These are phyloP conservation scores for Anticlea derivata DNA, from an alignment of 2,888 invertebrate species.

Conservation along the genomic window DNA sequence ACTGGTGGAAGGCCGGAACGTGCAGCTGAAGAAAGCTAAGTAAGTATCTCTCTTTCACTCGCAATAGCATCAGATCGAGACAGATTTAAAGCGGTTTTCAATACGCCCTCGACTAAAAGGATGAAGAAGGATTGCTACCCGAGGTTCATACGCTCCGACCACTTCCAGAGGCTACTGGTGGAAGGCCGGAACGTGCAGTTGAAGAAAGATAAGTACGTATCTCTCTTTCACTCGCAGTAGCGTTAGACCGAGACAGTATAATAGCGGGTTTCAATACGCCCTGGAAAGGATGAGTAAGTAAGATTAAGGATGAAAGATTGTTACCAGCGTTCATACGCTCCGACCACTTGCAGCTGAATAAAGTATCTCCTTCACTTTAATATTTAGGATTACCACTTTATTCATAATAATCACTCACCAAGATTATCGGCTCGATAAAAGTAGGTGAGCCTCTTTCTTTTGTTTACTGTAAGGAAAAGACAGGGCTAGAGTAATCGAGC, in stretches of 20 bases:
- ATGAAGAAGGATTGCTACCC: constrained; percentile 99
- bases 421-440: too few species aligned
- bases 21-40: constrained; percentile 92
- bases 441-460: too few species aligned
- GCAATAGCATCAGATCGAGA: not conserved
- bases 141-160: constrained; percentile 97
- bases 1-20: constrained; percentile 92
- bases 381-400: too few species aligned
- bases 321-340: constrained; percentile 98
- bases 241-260: not conserved
- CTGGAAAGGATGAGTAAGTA: too few species aligned
- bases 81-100: constrained; percentile 92
- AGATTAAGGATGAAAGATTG: constrained; percentile 99
- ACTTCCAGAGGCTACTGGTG: constrained; percentile 94
- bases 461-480: too few species aligned
- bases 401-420: too few species aligned
- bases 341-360: constrained; percentile 95
- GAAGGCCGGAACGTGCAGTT: constrained; percentile 93
- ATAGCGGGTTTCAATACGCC: constrained; percentile 93
- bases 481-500: too few species aligned
- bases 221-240: not conserved
- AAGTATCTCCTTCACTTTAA: too few species aligned
- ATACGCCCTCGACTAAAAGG: constrained; percentile 96
- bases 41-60: constrained; percentile 35
- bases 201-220: constrained; percentile 88